Percentiles rank a stretch among this genome's conserved stretches.
Conservation (phyloP, 2,113 vertebrate species). For the zebrafish (Danio rerio) region DNA sequence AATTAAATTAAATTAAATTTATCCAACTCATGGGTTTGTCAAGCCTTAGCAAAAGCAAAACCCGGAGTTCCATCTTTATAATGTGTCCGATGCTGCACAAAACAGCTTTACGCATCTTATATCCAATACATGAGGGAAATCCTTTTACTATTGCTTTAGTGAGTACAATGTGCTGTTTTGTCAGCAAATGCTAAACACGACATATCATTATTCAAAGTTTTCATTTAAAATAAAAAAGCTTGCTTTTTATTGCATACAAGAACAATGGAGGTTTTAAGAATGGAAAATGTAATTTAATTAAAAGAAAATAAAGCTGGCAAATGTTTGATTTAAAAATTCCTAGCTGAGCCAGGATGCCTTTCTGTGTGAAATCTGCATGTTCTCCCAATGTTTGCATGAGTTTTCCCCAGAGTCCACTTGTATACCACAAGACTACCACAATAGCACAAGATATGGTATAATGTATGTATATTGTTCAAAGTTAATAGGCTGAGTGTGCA, state of each 20-base stretch:
- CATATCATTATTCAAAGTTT: slow-evolving; percentile 14
- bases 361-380: too few species aligned
- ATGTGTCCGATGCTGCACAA: slow-evolving; percentile 3
- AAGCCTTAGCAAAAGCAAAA: slow-evolving; percentile 45
- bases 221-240: neutral
- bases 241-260: neutral
- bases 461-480: too few species aligned
- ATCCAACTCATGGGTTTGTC: slow-evolving; percentile 33
- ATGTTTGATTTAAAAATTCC: too few species aligned
- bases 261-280: neutral
- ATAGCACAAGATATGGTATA: too few species aligned
- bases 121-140: slow-evolving; percentile 31
- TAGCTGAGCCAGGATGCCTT: too few species aligned
- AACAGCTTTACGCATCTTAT: slow-evolving; percentile 12
- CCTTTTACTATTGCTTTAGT: slow-evolving; percentile 7
- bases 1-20: too few species aligned
- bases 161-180: slow-evolving; percentile 17
- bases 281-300: too few species aligned
- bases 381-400: too few species aligned
- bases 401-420: too few species aligned
- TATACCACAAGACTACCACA: too few species aligned
- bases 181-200: slow-evolving; percentile 1
- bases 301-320: too few species aligned
- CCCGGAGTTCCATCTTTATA: slow-evolving; percentile 5
- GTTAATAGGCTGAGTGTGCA: too few species aligned